Evolutionary conservation across 2,797 vertebrate species (phyloP).

Genomic region (Catharus ustulatus): DNA sequence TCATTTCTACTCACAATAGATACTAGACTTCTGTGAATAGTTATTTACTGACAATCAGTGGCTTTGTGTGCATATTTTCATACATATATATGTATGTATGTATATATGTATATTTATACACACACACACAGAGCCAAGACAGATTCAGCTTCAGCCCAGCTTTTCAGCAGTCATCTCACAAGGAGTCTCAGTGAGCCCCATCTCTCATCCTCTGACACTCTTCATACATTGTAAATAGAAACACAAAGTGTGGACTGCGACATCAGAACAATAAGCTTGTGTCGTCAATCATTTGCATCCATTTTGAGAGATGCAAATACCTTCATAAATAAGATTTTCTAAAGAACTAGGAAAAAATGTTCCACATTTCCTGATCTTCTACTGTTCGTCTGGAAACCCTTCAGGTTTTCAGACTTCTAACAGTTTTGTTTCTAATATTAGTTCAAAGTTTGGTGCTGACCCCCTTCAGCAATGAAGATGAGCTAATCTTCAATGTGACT

Average conservation of each 20-base stretch:
- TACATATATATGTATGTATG: background rate
- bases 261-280: background rate
- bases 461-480: background rate
- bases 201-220: background rate
- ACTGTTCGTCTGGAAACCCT: background rate
- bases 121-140: background rate
- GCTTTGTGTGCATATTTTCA: background rate
- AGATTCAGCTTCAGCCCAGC: background rate
- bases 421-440: background rate
- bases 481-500: background rate
- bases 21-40: background rate
- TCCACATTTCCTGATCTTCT: background rate
- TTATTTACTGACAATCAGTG: slow-evolving; percentile 2
- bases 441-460: background rate
- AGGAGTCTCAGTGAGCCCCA: background rate
- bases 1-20: background rate
- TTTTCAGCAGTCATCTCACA: background rate
- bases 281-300: too few species aligned
- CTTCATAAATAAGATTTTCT: background rate
- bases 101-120: background rate
- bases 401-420: background rate
- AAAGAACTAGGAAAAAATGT: background rate
- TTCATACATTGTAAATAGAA: background rate
- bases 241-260: background rate
- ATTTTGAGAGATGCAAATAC: background rate